Conservation (phyloP, 2,888 invertebrate genomes). For the Sceliomorpha sp. region DNA sequence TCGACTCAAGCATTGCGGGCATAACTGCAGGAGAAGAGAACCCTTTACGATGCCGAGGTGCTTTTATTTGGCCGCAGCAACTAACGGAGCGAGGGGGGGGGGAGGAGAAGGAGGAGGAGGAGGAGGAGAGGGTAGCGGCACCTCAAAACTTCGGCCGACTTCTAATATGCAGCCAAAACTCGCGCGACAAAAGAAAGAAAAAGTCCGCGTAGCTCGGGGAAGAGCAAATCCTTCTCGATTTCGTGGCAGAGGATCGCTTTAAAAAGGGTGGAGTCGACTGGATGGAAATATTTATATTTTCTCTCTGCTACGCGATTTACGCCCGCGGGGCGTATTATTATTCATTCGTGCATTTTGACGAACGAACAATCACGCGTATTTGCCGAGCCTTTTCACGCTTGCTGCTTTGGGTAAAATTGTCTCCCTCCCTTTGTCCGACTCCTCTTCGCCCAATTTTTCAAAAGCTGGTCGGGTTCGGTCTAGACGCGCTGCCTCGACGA, state of each 20-base stretch:
- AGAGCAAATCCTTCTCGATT: too few species aligned
- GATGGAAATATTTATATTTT: constrained; percentile 77
- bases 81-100: too few species aligned
- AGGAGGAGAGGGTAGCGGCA: too few species aligned
- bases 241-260: constrained; percentile 65
- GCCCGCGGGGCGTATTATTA: constrained; percentile 65
- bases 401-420: too few species aligned
- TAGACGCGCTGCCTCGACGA: constrained; percentile 1
- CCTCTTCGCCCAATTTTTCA: constrained; percentile 7
- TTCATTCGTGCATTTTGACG: constrained; percentile 76
- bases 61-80: constrained; percentile 20
- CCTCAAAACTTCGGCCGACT: constrained; percentile 30
- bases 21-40: constrained; percentile 21
- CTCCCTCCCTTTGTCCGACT: background rate
- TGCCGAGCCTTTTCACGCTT: constrained; percentile 1
- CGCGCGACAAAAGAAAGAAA: background rate
- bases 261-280: constrained; percentile 16
- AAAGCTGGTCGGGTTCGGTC: background rate
- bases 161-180: constrained; percentile 1
- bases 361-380: constrained; percentile 70
- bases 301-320: constrained; percentile 46
- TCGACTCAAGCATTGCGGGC: constrained; percentile 41
- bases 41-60: constrained; percentile 28
- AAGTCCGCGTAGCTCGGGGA: too few species aligned
- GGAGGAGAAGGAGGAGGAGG: too few species aligned